Base-by-base conservation (phyloP, 2,888 invertebrate species). In the Sympetrum striolatum region DNA sequence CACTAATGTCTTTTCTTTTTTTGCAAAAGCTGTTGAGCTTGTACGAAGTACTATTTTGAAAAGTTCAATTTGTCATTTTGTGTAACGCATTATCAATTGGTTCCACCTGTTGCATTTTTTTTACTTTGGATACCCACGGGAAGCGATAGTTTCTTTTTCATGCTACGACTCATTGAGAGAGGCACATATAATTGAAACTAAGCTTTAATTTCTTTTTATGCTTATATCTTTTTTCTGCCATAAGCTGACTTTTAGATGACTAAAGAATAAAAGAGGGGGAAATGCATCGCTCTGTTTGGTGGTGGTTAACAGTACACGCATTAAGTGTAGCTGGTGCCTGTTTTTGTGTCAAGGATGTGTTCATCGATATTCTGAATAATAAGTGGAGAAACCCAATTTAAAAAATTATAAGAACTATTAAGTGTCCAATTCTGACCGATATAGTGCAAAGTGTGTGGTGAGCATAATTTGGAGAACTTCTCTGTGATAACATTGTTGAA, bases 401-500 rank as follows among this genome's bases (percentile, higher is more conserved):
- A 86, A 86, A 60, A 86, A 86, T 60, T 53, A 53, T 53, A 18
- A 53, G 53, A 18, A 53, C 58, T 86, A 60, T 86, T 86, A 60
- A 86, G 86, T 86, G 86, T 86, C 86, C 64, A 86, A 86, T 86
- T 86, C 60, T 86, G 86, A 86, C 86, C 60, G 86, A 86, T 86
- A 86, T 86, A 86, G 86, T 86, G 86, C 86, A 86, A 86, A 86
- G 86, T 86, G 86, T 86, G 37, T 60, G 86, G 86, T 86, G 86
- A 86, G 86, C 86, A 60, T 86, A 86, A 86, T 60, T 86, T 86
- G 58, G 86, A 60, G 60, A 58, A 86, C 86, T 86, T 86, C 86
- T 86, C 86, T 86, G 86, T 86, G 86, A 86, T 86, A 86, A 86
- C 86, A 86, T 86, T 86, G 86, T 86, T 86, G 86, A 86, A 86